Conservation (phyloP, 2,888 invertebrate genomes). For the Perithous albicinctus region DNA sequence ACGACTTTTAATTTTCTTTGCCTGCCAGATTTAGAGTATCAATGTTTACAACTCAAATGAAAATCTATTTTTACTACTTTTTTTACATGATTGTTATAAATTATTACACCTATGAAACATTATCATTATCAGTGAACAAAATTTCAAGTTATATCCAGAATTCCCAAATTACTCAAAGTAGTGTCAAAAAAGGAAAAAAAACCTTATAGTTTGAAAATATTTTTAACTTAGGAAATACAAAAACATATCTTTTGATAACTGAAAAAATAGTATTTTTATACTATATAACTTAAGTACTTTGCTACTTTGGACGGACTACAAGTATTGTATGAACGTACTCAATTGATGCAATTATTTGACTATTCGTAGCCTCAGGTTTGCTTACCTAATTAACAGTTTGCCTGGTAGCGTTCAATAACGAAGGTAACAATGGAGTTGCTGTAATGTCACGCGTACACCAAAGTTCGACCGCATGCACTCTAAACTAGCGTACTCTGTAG, state of each 20-base stretch:
- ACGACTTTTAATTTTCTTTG: slow-evolving; percentile 16
- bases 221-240: too few species aligned
- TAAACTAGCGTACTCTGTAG: neutral
- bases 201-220: too few species aligned
- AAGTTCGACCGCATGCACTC: slow-evolving; percentile 24
- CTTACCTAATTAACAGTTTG: slow-evolving; percentile 80
- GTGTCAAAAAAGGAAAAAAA: too few species aligned
- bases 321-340: slow-evolving; percentile 2
- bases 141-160: too few species aligned
- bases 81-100: too few species aligned
- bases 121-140: too few species aligned
- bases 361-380: slow-evolving; percentile 70
- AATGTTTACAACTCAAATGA: too few species aligned
- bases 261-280: neutral
- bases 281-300: neutral
- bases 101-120: too few species aligned
- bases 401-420: slow-evolving; percentile 77
- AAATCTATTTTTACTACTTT: too few species aligned
- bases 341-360: slow-evolving; percentile 46
- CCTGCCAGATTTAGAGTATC: too few species aligned
- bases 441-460: slow-evolving; percentile 75
- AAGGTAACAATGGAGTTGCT: slow-evolving; percentile 80
- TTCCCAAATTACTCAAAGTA: too few species aligned
- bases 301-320: neutral
- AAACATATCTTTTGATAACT: too few species aligned